Conservation (phyloP, 2,888 invertebrate genomes). For the Desoria tigrina region DNA sequence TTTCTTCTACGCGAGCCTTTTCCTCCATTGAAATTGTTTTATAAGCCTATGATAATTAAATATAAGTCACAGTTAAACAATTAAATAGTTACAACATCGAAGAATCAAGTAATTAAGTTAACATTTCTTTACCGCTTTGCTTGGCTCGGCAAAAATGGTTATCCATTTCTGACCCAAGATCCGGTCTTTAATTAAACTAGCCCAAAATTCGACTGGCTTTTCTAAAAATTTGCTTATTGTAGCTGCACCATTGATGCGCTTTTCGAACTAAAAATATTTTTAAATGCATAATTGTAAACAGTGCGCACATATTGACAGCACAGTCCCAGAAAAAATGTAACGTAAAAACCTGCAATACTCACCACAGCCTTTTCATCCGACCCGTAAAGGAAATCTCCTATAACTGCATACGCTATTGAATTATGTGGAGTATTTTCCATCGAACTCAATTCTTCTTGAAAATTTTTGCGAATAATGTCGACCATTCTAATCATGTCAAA, state of each 20-base stretch:
- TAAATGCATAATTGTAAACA: background rate
- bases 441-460: constrained; percentile 68
- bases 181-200: constrained; percentile 37
- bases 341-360: constrained; percentile 56
- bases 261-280: constrained; percentile 38
- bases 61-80: too few relatives aligned
- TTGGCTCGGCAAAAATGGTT: constrained; percentile 43
- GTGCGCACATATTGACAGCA: background rate
- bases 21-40: constrained; percentile 72
- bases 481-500: constrained; percentile 76
- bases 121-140: constrained; percentile 33
- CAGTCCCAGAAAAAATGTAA: background rate
- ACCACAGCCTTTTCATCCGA: constrained; percentile 66
- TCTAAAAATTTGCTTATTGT: constrained; percentile 44
- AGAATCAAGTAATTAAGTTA: too few relatives aligned
- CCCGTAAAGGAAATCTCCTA: constrained; percentile 82
- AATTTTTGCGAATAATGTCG: constrained; percentile 71
- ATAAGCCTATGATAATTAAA: constrained; percentile 62
- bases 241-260: constrained; percentile 44
- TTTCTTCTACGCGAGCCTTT: constrained; percentile 68
- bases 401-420: constrained; percentile 72
- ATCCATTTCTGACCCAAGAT: constrained; percentile 49
- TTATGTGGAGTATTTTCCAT: constrained; percentile 78
- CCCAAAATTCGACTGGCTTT: constrained; percentile 44
- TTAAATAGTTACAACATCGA: too few relatives aligned